Conservation (phyloP, 2,888 invertebrate species). For the Seira sanloemensis region DNA sequence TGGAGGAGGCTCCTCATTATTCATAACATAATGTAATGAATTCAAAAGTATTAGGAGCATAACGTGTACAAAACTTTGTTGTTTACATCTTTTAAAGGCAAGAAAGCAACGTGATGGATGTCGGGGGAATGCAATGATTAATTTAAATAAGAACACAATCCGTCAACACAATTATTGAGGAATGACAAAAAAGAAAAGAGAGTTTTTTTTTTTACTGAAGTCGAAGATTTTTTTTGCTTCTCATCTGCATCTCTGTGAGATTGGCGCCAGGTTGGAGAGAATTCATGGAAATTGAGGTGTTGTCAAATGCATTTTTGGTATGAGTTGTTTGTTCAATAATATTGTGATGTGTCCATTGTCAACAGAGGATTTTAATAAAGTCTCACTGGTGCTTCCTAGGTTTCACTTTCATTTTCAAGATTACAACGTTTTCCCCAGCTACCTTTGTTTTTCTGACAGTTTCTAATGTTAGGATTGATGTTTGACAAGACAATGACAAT, state of each 20-base stretch:
- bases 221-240: too few species aligned
- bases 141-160: background rate
- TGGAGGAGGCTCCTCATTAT: background rate
- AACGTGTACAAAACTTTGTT: constrained; percentile 8
- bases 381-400: too few species aligned
- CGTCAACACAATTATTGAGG: background rate
- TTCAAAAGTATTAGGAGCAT: background rate
- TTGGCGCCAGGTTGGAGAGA: too few species aligned
- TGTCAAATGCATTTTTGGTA: too few species aligned
- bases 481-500: background rate
- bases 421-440: background rate
- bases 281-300: too few species aligned
- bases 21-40: background rate
- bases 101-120: background rate
- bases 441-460: background rate
- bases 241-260: too few species aligned
- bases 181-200: too few species aligned
- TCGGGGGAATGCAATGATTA: background rate
- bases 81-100: background rate
- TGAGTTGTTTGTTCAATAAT: too few species aligned
- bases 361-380: too few species aligned
- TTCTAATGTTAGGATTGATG: background rate
- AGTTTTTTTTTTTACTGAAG: too few species aligned
- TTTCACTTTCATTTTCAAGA: background rate
- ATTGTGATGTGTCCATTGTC: too few species aligned